Evolutionary conservation across 1,140 invertebrate genomes (phyloP), one percentile per base, ranked within the genome.

Genomic region (Notospermus geniculatus): DNA sequence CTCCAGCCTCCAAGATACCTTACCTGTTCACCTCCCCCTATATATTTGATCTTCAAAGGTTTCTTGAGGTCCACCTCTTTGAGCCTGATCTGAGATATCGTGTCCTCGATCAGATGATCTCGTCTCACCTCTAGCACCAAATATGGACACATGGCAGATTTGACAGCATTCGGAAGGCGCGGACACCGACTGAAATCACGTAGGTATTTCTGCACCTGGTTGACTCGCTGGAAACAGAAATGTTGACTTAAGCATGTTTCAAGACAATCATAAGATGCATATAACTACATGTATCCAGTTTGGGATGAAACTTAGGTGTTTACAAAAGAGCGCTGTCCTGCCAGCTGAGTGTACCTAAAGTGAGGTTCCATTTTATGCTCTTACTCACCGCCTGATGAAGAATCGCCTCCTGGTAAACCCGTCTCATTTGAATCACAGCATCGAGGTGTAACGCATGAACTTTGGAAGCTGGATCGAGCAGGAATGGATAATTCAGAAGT

Each of bases 131-230:
- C 27, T 11, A 57, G 27, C 19, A 57, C 56, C 15, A 57, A 32
- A 41, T 39, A 57, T 41, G 56, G 56, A 28, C 56, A 57, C 56
- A 57, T 57, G n/a, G 56, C 56, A 15, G 56, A 57, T 30, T 41
- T 57, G 13, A 57, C 27, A 11, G 29, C 13, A 32, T 41, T 41
- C 5, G 56, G 25, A 2, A 57, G 39, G 19, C 22, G 25, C 11
- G 27, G 27, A 27, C 13, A 39, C 27, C 56, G 25, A 15, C 32
- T 36, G 32, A 36, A 36, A 36, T 55, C 54, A 13, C 54, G 22
- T 9, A 23, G 28, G 28, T 27, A 55, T 29, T 55, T 55, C 22
- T 23, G 36, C 13, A 57, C 30, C 27, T 57, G 56, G 39, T 43
- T 57, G 15, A 57, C 27, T 25, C 56, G 46, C 56, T 57, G 36